A percentile compares a stretch with the other conserved stretches of the same genome.
Conservation (phyloP, 2,113 vertebrate species). For the Tringa solitaria region DNA sequence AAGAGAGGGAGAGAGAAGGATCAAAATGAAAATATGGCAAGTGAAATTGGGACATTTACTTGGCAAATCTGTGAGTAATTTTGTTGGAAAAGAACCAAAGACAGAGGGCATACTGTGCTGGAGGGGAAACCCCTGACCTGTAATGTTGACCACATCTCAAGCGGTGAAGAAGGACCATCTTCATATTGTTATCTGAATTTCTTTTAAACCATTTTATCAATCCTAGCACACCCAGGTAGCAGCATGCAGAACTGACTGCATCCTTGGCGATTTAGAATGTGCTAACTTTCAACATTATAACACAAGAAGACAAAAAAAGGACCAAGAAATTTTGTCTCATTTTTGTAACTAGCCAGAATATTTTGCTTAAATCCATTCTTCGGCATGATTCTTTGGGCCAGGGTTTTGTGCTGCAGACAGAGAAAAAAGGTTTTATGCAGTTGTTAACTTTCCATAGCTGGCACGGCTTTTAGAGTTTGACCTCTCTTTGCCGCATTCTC, state of each 20-base stretch:
- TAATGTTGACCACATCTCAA: background rate
- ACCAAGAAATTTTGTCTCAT: background rate
- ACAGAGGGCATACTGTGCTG: background rate
- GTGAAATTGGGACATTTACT: background rate
- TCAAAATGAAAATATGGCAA: background rate
- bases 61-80: background rate
- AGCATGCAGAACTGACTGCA: background rate
- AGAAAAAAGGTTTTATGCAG: background rate
- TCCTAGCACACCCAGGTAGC: background rate
- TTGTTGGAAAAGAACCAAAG: background rate
- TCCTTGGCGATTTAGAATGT: background rate
- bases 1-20: background rate
- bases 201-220: background rate
- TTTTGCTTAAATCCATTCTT: background rate
- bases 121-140: background rate
- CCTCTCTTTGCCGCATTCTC: background rate
- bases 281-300: background rate
- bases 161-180: background rate
- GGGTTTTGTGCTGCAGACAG: background rate
- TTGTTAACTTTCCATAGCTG: background rate
- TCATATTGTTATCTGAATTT: background rate
- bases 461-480: background rate
- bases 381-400: background rate
- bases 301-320: background rate
- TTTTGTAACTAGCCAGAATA: background rate